Base-by-base conservation (phyloP, 2,888 invertebrate species). In the Orthosia cruda region DNA sequence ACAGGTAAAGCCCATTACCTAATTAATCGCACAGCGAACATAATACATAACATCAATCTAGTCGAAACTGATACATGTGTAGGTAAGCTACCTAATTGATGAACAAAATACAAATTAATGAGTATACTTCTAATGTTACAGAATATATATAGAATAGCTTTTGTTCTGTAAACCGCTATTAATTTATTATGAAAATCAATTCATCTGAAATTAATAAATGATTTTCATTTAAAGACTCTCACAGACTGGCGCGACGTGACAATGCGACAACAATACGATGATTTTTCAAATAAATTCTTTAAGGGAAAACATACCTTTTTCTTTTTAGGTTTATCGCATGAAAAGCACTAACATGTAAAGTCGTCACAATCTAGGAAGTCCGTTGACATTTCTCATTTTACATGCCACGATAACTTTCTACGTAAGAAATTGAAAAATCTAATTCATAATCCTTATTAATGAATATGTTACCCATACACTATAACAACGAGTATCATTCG, bases 21-120 rank as follows among this genome's bases (percentile, higher is more conserved):
- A 80, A 80, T 84, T 80, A 80, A 80, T 84, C 54, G 20, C 23
- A 18, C 16, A 12, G 40, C n/a, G 52, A 58, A 79, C 83, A 61
- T 18, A 20, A 47, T 54, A 68, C 47, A 69, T 54, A 49, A 45
- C 54, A 80, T 23, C 45, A 23, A 79, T 64, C 55, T 57, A 54
- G 18, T 47, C 12, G 57, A 80, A 69, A 80, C 66, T 18, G 62
- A 80, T 72, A 72, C 50, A 54, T n/a, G 40, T 18, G 50, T 65
- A 55, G 18, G 26, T 50, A 55, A 23, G 50, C 20, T 71, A 61
- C 45, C 13, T 61, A 68, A 80, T 83, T 83, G 61, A 79, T 71
- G 57, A 54, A 68, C 71, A 55, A 57, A 83, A 79, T 47, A 71
- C 59, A 49, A 62, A 68, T 72, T 72, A 61, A 58, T 61, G 45